Evolutionary conservation across 1,140 invertebrate genomes (phyloP), one percentile per base, ranked within the genome.

Genomic region (Trissolcus basalis): DNA sequence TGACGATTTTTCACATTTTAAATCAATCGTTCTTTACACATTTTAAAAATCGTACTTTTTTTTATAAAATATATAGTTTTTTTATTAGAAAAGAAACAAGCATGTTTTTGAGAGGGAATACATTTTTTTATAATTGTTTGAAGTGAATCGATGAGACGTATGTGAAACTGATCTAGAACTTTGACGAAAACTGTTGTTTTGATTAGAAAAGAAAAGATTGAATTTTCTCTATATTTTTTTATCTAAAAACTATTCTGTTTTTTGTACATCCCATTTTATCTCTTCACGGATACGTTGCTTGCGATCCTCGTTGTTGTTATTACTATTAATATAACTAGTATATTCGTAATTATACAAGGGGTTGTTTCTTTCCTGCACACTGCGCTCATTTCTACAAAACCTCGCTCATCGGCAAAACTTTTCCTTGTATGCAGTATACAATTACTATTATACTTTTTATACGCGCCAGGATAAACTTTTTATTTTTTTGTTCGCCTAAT

Each of bases 281-380:
- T 47, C 43, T 63, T 27, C 33, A 54, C 47, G 27, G 35, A 48
- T 19, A 63, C 54, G 33, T 70, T 60, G 41, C 14, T 41, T 36
- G 48, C 64, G 45, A 65, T 65, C 49, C 32, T 61, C 69, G 54
- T 67, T 76, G 68, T 73, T 79, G 67, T 77, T 77, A 71, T 75
- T 53, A 44, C 43, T 69, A 68, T 59, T 70, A 60, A 61, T 67
- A 74, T 63, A 64, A 65, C 70, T 71, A 72, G 47, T 53, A 59
- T 56, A 64, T 58, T 77, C 70, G 60, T 73, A 70, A 74, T 68
- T 56, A 54, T 19, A 53, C 36, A 39, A 67, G 51, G 61, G 55
- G 61, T 71, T 60, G 54, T 72, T 70, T 71, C 63, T 75, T 71
- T 77, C 59, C 60, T 73, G 54, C 65, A 59, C 44, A 55, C 60